Evolutionary conservation across 2,797 vertebrate genomes (phyloP).

Genomic region (Cryptoprocta ferox): DNA sequence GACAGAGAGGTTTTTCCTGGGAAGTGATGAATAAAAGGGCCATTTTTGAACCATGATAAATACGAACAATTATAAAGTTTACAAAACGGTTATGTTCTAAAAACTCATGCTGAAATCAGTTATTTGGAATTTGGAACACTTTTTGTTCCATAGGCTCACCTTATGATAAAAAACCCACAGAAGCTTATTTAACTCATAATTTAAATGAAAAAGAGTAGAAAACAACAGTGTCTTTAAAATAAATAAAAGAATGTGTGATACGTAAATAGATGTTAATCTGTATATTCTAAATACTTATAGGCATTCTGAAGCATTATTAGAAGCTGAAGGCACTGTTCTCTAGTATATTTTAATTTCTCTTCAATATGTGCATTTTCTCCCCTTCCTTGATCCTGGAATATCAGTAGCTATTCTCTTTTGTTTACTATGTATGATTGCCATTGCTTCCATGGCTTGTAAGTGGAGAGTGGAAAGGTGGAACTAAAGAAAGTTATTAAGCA

Average conservation of each 20-base stretch:
- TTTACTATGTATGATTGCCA: background rate
- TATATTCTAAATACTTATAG: background rate
- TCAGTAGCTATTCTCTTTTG: background rate
- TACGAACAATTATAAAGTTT: background rate
- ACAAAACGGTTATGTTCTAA: background rate
- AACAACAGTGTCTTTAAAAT: background rate
- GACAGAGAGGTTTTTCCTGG: background rate
- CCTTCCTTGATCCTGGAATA: background rate
- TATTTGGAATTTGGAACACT: background rate
- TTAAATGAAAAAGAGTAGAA: background rate
- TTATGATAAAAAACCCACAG: background rate
- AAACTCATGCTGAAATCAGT: background rate
- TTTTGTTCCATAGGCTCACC: background rate
- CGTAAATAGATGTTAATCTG: background rate
- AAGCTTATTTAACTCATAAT: slow-evolving; percentile 18
- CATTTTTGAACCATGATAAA: background rate
- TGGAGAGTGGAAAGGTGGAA: background rate
- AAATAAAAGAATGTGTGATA: background rate
- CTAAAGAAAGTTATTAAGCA: background rate
- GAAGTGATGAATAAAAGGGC: background rate
- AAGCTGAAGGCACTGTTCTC: background rate
- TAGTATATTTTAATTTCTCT: background rate
- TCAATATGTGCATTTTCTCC: background rate
- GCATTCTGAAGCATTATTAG: background rate
- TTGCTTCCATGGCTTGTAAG: background rate